phyloP scores from a whole-genome alignment of 2,797 vertebrate genomes.

The Pyrocephalus nanus region DNA sequence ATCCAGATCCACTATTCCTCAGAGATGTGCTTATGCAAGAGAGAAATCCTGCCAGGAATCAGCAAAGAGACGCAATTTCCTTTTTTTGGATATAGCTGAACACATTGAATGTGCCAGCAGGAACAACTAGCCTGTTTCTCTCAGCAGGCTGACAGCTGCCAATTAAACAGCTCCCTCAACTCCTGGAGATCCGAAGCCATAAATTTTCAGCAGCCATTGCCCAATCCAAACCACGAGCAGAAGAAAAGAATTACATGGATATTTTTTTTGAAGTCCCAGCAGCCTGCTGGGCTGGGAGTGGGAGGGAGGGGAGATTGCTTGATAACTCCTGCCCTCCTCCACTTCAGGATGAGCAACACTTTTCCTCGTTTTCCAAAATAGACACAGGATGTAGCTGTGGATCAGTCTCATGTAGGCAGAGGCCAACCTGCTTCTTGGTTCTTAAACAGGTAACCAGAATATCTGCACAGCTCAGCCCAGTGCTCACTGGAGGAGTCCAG shows the following conservation, averaged over 20 bases:
- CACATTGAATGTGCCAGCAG: background rate
- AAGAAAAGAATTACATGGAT: background rate
- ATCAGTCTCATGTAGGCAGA: background rate
- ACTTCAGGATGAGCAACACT: background rate
- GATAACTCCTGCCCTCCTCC: background rate
- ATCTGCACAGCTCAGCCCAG: background rate
- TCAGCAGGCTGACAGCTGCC: background rate
- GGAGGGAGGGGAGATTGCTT: background rate
- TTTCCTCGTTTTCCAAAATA: constrained; percentile 1
- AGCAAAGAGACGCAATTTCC: background rate
- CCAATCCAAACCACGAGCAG: background rate
- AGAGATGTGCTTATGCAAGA: constrained; percentile 33
- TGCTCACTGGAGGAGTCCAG: background rate
- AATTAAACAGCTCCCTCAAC: background rate
- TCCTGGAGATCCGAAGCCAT: background rate
- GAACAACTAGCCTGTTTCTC: background rate
- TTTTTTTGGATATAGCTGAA: background rate
- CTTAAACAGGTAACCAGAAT: background rate
- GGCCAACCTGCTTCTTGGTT: background rate
- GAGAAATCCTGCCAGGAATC: constrained; percentile 25
- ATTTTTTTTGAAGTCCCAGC: background rate
- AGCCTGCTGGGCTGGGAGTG: background rate
- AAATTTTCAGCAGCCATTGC: background rate
- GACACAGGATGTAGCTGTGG: background rate
- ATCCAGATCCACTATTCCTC: constrained; percentile 12